These are phyloP conservation scores for Halichoerus grypus DNA, from an alignment of 2,113 vertebrate genomes.

Conservation along the genomic window DNA sequence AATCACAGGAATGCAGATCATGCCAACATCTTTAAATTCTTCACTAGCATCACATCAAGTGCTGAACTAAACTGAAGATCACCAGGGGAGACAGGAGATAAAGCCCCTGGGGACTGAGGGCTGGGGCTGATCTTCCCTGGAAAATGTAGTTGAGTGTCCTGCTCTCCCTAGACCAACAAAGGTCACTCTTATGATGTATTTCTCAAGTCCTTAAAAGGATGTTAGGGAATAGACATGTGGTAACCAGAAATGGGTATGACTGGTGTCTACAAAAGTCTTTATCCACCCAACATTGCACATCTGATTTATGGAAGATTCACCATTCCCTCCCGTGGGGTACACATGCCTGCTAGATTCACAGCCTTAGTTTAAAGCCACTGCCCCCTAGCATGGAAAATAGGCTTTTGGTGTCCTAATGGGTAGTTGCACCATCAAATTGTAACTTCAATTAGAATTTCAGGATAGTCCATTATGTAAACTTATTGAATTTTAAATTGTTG, in stretches of 20 bases:
- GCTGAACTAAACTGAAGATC: neutral
- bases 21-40: neutral
- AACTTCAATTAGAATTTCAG: neutral
- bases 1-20: neutral
- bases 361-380: neutral
- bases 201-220: conserved; percentile 18
- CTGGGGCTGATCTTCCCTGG: neutral
- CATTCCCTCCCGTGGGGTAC: neutral
- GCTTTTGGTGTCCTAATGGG: neutral
- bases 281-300: neutral
- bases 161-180: neutral
- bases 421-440: neutral
- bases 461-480: neutral
- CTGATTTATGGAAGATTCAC: neutral
- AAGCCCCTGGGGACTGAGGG: neutral
- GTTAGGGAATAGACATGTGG: neutral
- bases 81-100: neutral
- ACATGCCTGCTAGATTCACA: neutral
- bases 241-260: neutral
- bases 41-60: neutral
- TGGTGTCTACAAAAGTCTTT: neutral
- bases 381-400: neutral
- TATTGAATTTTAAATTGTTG: conserved; percentile 22
- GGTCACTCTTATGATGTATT: neutral
- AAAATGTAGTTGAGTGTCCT: neutral